Conservation (phyloP, 1,140 invertebrate genomes). For the Lepidurus packardi region DNA sequence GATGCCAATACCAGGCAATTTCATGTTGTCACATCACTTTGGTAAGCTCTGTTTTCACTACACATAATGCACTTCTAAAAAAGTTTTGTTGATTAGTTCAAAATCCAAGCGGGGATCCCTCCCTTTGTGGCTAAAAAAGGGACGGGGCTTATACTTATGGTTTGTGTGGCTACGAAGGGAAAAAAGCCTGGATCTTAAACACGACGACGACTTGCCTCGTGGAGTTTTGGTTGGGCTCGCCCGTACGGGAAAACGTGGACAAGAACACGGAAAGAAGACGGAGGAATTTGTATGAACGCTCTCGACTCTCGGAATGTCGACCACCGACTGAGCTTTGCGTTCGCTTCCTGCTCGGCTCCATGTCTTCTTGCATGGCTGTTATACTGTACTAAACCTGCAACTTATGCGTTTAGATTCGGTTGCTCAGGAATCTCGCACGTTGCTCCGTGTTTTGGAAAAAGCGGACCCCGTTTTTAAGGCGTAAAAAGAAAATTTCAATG, state of each 20-base stretch:
- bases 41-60: constrained; percentile 21
- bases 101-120: not conserved
- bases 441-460: not conserved
- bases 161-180: too few relatives aligned
- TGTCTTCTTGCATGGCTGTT: not conserved
- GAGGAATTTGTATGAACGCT: not conserved
- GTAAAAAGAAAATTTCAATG: not conserved
- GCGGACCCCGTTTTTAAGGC: not conserved
- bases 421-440: not conserved
- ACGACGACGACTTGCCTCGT: too few relatives aligned
- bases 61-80: constrained; percentile 3
- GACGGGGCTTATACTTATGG: too few relatives aligned
- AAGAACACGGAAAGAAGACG: too few relatives aligned
- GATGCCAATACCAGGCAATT: constrained; percentile 19
- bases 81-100: not conserved
- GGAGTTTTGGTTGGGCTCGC: too few relatives aligned
- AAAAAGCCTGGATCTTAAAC: too few relatives aligned
- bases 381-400: not conserved
- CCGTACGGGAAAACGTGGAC: too few relatives aligned
- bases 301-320: constrained; percentile 2
- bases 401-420: not conserved
- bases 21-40: constrained; percentile 22
- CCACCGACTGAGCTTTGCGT: not conserved
- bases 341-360: not conserved
- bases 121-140: not conserved